Conservation (phyloP, 2,113 vertebrate genomes). For the Mionectes macconnelli region DNA sequence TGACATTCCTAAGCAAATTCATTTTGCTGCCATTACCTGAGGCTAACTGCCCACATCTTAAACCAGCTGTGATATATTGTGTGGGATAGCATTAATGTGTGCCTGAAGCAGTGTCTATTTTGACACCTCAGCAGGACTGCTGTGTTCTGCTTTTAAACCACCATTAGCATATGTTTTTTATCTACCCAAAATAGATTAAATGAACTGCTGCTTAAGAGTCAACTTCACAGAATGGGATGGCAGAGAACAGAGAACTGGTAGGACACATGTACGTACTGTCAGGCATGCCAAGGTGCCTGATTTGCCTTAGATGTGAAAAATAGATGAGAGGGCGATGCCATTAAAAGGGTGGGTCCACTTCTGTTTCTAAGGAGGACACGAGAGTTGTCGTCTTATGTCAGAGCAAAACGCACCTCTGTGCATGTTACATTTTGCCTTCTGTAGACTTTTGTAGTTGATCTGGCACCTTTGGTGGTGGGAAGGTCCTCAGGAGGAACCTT, state of each 20-base stretch:
- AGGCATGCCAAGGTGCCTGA: not conserved
- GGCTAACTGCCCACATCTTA: not conserved
- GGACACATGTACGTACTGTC: rapidly evolving
- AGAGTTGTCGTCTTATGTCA: not conserved
- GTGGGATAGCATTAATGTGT: not conserved
- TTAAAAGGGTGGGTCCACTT: not conserved
- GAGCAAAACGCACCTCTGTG: not conserved
- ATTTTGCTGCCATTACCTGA: not conserved
- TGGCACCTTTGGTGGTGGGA: not conserved
- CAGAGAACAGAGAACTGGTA: not conserved
- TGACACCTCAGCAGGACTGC: not conserved
- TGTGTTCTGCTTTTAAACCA: not conserved
- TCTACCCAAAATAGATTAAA: not conserved
- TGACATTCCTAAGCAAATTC: not conserved
- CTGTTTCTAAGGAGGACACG: not conserved
- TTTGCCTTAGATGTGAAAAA: not conserved
- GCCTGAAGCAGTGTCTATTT: not conserved
- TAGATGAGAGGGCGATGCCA: not conserved
- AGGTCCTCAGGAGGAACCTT: not conserved
- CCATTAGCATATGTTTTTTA: not conserved
- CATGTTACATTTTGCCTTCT: not conserved
- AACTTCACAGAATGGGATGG: not conserved
- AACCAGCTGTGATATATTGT: not conserved
- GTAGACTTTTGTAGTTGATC: not conserved
- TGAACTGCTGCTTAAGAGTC: not conserved